phyloP scores from a whole-genome alignment of 2,888 invertebrate genomes.

The Luperina nickerlii region DNA sequence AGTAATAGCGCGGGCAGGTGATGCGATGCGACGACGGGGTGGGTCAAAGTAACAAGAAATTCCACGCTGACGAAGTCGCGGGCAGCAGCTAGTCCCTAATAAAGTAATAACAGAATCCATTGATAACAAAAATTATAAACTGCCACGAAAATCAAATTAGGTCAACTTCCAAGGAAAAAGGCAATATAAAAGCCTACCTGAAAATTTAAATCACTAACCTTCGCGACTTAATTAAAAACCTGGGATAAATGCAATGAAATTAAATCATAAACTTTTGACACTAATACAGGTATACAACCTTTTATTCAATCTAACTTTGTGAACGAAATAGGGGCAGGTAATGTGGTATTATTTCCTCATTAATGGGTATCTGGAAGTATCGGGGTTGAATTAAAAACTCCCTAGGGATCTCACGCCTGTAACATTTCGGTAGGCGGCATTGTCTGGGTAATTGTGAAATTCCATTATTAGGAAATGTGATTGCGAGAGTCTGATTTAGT shows the following conservation, averaged over 20 bases:
- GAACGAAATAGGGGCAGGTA: constrained; percentile 82
- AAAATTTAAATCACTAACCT: constrained; percentile 46
- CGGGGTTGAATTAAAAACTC: constrained; percentile 86
- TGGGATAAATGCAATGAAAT: constrained; percentile 76
- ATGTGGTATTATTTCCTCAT: constrained; percentile 88
- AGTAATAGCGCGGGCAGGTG: no score
- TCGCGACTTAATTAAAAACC: constrained; percentile 58
- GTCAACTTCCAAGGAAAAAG: constrained; percentile 39
- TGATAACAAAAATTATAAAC: constrained; percentile 24
- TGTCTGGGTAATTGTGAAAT: constrained; percentile 46
- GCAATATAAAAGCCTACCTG: constrained; percentile 18
- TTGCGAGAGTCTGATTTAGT: neutral
- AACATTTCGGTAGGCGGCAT: constrained; percentile 66
- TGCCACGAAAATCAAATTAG: constrained; percentile 45
- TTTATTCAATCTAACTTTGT: constrained; percentile 89
- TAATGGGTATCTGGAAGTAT: constrained; percentile 84
- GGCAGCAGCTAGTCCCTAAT: no score
- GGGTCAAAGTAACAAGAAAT: no score
- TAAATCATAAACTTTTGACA: constrained; percentile 83
- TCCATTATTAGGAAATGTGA: constrained; percentile 24
- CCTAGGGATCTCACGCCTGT: constrained; percentile 81
- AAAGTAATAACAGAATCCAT: neutral
- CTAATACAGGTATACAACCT: constrained; percentile 82
- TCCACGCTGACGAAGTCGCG: no score
- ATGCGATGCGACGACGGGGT: no score